These are phyloP conservation scores for Larimichthys polyactis DNA, from an alignment of 2,113 vertebrate genomes.

Conservation along the genomic window DNA sequence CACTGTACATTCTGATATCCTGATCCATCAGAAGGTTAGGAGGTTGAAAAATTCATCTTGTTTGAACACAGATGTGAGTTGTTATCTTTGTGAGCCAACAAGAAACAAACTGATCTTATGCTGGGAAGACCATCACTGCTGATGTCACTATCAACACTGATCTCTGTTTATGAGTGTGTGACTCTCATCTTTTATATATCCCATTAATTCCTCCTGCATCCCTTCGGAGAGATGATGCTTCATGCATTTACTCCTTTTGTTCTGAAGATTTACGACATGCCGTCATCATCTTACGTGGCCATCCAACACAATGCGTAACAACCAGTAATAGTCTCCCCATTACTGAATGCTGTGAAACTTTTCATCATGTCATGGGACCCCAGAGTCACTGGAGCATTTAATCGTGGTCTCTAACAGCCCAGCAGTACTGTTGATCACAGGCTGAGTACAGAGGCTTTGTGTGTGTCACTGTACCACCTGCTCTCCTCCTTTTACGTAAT, in stretches of 20 bases:
- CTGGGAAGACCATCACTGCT: slow-evolving; percentile 1
- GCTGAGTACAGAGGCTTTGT: slow-evolving; percentile 17
- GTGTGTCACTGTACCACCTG: slow-evolving; percentile 56
- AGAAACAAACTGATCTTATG: slow-evolving; percentile 1
- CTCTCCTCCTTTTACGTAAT: slow-evolving; percentile 65
- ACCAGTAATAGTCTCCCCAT: slow-evolving; percentile 50
- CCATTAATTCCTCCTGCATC: slow-evolving; percentile 29
- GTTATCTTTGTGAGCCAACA: slow-evolving; percentile 15
- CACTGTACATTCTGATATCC: slow-evolving; percentile 1
- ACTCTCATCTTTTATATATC: slow-evolving; percentile 36
- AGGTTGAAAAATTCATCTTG: slow-evolving; percentile 14
- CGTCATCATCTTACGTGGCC: slow-evolving; percentile 63
- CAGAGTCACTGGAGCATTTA: slow-evolving; percentile 56
- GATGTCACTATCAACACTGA: slow-evolving; percentile 39
- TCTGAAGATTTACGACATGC: slow-evolving; percentile 50
- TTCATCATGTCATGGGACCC: slow-evolving; percentile 62
- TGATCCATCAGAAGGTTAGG: slow-evolving; percentile 16
- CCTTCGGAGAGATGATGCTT: slow-evolving; percentile 51
- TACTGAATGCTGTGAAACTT: slow-evolving; percentile 57
- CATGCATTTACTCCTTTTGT: slow-evolving; percentile 45
- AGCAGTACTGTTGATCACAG: slow-evolving; percentile 48
- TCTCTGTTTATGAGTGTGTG: slow-evolving; percentile 11
- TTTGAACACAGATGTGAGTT: slow-evolving; percentile 24
- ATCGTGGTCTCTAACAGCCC: slow-evolving; percentile 34
- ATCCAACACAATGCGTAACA: slow-evolving; percentile 58